phyloP scores from a whole-genome alignment of 1,140 invertebrate species.

The Eulimnadia texana region DNA sequence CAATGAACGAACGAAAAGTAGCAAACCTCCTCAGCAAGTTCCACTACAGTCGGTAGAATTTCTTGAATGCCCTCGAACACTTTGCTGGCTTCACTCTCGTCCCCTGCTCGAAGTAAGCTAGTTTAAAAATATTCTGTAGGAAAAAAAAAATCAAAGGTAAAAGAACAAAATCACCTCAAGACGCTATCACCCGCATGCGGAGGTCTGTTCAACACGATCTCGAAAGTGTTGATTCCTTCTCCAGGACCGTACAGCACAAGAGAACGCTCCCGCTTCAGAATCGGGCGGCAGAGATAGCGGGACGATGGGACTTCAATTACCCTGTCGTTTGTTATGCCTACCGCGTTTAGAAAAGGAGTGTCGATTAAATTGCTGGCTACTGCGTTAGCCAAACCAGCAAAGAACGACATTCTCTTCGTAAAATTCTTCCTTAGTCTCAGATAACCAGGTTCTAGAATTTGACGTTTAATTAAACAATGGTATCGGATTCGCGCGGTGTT shows the following conservation, averaged over 20 bases:
- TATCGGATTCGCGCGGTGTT: no score
- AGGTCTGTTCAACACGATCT: neutral
- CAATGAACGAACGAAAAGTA: slow-evolving; percentile 6
- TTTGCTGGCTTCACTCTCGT: neutral
- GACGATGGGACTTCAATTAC: neutral
- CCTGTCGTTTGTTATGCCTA: neutral
- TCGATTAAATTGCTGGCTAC: slow-evolving; percentile 3
- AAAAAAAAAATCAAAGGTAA: no score
- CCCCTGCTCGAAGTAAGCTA: neutral
- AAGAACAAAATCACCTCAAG: neutral
- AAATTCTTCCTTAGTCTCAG: no score
- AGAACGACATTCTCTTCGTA: slow-evolving; percentile 8
- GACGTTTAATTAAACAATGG: no score
- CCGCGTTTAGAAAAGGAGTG: neutral
- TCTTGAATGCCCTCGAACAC: neutral
- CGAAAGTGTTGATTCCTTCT: neutral
- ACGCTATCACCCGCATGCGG: neutral
- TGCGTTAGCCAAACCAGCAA: neutral
- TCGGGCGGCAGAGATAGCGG: neutral
- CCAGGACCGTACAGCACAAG: neutral
- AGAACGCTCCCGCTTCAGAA: neutral
- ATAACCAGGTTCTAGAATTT: no score
- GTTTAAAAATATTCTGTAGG: neutral
- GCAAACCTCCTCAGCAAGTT: slow-evolving; percentile 50
- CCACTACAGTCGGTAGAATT: slow-evolving; percentile 16